Conservation (phyloP, 2,113 vertebrate genomes). For the Cyprinodon brontotheroides region DNA sequence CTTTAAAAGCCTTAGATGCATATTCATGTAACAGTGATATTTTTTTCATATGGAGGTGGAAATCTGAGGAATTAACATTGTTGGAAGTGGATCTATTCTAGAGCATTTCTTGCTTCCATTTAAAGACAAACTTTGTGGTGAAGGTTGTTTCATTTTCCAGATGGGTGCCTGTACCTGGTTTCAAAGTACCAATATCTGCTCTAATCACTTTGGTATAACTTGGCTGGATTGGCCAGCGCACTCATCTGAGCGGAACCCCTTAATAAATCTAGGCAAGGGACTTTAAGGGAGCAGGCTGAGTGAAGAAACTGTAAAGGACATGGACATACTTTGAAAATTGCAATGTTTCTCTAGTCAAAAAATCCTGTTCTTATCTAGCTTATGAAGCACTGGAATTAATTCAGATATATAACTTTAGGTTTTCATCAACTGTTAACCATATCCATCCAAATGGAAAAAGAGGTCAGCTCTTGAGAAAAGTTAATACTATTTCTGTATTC, state of each 20-base stretch:
- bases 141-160: too few relatives aligned
- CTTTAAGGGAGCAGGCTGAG: not conserved
- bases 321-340: not conserved
- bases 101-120: too few relatives aligned
- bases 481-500: not conserved
- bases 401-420: not conserved
- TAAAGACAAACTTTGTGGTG: too few relatives aligned
- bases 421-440: not conserved
- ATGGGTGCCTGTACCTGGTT: too few relatives aligned
- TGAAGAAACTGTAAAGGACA: not conserved
- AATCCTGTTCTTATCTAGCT: not conserved
- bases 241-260: not conserved
- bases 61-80: too few relatives aligned
- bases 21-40: too few relatives aligned
- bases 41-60: too few relatives aligned
- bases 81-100: too few relatives aligned
- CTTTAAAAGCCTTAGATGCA: too few relatives aligned
- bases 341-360: not conserved
- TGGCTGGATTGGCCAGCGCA: not conserved
- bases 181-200: not conserved
- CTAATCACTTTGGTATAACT: too few relatives aligned
- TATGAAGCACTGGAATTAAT: not conserved
- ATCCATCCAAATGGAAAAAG: not conserved
- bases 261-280: not conserved
- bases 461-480: not conserved